Evolutionary conservation across 2,888 invertebrate genomes (phyloP).

Genomic region (Acronicta alni): DNA sequence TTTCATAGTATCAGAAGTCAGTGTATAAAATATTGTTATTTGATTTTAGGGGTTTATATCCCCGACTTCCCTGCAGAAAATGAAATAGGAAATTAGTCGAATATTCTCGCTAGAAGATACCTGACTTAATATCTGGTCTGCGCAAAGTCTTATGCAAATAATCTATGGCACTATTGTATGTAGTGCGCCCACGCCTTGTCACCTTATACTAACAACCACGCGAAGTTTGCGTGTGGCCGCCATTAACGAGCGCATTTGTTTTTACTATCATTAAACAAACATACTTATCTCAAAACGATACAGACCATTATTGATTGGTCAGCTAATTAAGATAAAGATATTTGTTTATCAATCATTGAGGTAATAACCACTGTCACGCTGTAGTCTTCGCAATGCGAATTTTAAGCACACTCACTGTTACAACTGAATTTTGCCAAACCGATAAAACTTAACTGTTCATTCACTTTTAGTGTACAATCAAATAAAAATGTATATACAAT

Average conservation of each 20-base stretch:
- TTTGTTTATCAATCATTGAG: conserved; percentile 26
- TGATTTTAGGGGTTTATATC: no score
- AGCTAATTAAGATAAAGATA: conserved; percentile 34
- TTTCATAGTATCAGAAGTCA: no score
- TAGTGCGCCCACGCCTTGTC: conserved; percentile 62
- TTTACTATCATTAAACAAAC: conserved; percentile 12
- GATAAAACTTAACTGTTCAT: no score
- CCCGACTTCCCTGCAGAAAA: no score
- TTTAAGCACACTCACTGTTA: background rate
- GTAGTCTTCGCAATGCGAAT: background rate
- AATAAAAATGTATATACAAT: no score
- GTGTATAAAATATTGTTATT: no score
- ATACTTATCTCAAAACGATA: conserved; percentile 17
- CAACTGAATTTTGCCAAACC: no score
- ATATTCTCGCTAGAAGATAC: background rate
- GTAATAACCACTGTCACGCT: background rate
- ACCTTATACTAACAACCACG: conserved; percentile 57
- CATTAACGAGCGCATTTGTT: conserved; percentile 41
- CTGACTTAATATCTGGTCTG: conserved; percentile 30
- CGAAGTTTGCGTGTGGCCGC: conserved; percentile 59
- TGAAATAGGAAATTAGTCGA: no score
- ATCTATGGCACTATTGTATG: conserved; percentile 53
- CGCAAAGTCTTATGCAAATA: conserved; percentile 34
- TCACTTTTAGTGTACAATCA: no score
- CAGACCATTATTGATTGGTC: conserved; percentile 18